Evolutionary conservation across 2,113 vertebrate genomes (phyloP), one percentile per base, ranked within the genome.

Genomic region (Bolborhynchus lineola): DNA sequence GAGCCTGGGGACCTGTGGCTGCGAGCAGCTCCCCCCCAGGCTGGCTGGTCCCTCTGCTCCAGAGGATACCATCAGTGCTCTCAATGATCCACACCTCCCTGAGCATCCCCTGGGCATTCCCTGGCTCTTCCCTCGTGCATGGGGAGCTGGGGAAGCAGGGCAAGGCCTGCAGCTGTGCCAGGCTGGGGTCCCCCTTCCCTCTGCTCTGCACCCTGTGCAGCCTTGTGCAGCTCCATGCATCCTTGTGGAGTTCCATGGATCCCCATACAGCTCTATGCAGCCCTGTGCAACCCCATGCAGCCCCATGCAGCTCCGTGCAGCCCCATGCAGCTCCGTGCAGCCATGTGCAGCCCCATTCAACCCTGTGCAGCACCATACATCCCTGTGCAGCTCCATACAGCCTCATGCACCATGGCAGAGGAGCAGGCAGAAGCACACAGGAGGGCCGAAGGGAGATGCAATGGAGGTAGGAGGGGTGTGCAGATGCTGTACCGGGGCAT

Each of bases 101-200:
- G 60, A 63, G 31, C 75, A 57, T 16, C 52, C 52, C 17, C 12
- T 24, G 23, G 33, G 23, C 76, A 37, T 4, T n/a, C 55, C 20
- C 33, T 59, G 55, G 20, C 55, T 16, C 46, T 24, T 52, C 49
- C 69, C 23, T 4, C 1, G 0, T 0, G 0, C 5, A 3, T 15
- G 50, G 25, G 47, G 52, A 88, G 70, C 67, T 17, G 75, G 19
- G 26, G 7, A 47, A 74, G 29, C 64, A 81, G 65, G 55, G n/a
- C 72, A 41, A 28, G 64, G 55, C 93, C 75, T 50, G 67, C 13
- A 69, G 28, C 55, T 1, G 55, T 71, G 55, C 28, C 37, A 7
- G 62, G 37, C 11, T 11, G 1, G 33, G 72, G 20, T 28, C 24
- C 49, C 41, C 35, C 42, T 35, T 53, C 37, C 70, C 62, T 64